Percentiles rank a stretch among this genome's conserved stretches.
These are phyloP conservation scores for Mus spretus DNA, from an alignment of 2,797 vertebrate genomes.

Conservation along the genomic window DNA sequence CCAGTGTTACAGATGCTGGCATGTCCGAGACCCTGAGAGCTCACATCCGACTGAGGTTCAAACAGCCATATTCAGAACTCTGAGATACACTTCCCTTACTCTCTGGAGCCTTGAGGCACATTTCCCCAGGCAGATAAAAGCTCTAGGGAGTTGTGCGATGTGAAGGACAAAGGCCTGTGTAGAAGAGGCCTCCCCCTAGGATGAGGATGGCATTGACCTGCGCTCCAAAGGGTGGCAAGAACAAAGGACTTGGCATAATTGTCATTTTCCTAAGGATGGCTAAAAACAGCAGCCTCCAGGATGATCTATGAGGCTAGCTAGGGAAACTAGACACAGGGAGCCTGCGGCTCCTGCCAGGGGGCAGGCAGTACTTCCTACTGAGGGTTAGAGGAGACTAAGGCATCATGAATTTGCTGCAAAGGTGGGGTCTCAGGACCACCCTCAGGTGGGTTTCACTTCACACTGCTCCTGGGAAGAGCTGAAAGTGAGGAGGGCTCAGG, in stretches of 20 bases:
- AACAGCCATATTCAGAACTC: neutral
- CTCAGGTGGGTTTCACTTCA: neutral
- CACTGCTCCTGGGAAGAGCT: neutral
- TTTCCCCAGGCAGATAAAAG: neutral
- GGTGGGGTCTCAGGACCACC: neutral
- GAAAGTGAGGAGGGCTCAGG: neutral
- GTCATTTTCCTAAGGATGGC: neutral
- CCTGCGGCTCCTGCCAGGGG: fast-evolving
- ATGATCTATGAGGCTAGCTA: fast-evolving
- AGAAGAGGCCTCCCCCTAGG: fast-evolving
- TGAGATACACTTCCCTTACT: neutral
- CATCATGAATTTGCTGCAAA: neutral
- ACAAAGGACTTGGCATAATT: neutral
- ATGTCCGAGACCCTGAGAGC: fast-evolving
- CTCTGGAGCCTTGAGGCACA: neutral
- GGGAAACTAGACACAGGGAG: fast-evolving
- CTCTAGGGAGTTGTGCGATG: neutral
- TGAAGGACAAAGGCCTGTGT: neutral
- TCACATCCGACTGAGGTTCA: neutral
- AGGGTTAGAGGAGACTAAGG: no score
- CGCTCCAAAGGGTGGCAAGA: fast-evolving
- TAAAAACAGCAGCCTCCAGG: fast-evolving
- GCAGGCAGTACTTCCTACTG: fast-evolving
- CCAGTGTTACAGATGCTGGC: fast-evolving
- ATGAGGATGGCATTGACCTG: neutral